Conservation (phyloP, 2,113 vertebrate species). For the Eurypyga helias region DNA sequence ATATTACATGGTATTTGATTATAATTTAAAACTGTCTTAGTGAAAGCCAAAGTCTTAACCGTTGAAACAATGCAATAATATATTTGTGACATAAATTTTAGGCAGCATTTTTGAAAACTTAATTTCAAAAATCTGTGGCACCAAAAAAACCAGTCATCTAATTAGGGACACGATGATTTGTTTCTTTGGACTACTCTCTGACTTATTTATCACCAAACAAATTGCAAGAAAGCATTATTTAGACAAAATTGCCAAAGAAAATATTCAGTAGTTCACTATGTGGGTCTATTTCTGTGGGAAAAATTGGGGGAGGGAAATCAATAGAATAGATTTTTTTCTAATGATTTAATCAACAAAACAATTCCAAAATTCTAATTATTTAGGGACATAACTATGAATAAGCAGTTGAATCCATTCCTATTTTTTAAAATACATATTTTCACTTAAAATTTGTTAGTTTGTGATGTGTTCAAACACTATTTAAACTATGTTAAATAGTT, state of each 20-base stretch:
- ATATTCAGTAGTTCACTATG: neutral
- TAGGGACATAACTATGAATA: neutral
- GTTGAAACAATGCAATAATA: neutral
- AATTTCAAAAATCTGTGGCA: neutral
- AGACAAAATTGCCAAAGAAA: neutral
- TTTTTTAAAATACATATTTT: neutral
- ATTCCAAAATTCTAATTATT: neutral
- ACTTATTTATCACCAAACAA: neutral
- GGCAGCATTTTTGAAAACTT: neutral
- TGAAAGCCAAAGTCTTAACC: neutral
- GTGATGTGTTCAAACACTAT: neutral
- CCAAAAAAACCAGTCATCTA: fast-evolving
- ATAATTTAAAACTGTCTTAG: neutral
- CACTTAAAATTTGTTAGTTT: neutral
- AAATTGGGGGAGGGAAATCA: fast-evolving
- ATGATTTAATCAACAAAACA: neutral
- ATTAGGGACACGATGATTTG: neutral
- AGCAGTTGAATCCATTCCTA: neutral
- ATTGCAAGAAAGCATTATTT: neutral
- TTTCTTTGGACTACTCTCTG: neutral
- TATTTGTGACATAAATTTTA: neutral
- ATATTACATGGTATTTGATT: neutral
- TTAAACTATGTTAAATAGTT: neutral
- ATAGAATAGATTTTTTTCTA: neutral
- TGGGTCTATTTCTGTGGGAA: neutral